Evolutionary conservation across 2,113 vertebrate genomes (phyloP), one percentile per base, ranked within the genome.

Genomic region (Chrysemys picta): DNA sequence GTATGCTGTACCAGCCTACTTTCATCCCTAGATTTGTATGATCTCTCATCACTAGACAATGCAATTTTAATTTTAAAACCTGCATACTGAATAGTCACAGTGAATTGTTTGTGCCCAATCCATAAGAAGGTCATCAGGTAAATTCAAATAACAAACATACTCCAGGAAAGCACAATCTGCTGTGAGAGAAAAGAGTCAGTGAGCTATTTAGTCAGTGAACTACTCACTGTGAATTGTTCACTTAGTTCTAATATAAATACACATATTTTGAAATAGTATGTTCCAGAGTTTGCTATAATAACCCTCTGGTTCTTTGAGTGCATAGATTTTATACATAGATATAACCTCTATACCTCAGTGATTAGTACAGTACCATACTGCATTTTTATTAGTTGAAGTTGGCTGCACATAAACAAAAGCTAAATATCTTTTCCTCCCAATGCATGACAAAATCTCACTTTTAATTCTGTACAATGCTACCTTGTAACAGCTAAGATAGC

Each of bases 241-340:
- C n/a, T 85, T 90, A 88, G 27, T 25, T 76, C 17, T 35, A 75
- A 80, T 53, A 90, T 79, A 78, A 24, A 59, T 80, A 52, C 22
- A 17, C 72, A 3, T 80, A 65, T 54, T 89, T 53, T 79, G 3
- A 4, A 85, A 65, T 12, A 85, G 42, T 85, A 11, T 10, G 5
- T 94, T 94, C 45, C 89, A 95, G 82, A 57, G 17, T 59, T 80
- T 31, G 8, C n/a, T 91, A 91, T 83, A 82, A 81, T 83, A 90
- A 85, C 22, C 38, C 54, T 82, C 6, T 85, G 75, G 35, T 65
- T 86, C 45, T 89, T 72, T 72, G 65, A 38, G 19, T 9, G 6
- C n/a, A 21, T 38, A 72, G 35, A 72, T 38, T 72, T 72, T 38
- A 38, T 72, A 38, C 12, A 45, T 25, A 42, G n/a, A 75, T 75